phyloP scores from a whole-genome alignment of 2,888 invertebrate species.

The Pegoplata infirma region DNA sequence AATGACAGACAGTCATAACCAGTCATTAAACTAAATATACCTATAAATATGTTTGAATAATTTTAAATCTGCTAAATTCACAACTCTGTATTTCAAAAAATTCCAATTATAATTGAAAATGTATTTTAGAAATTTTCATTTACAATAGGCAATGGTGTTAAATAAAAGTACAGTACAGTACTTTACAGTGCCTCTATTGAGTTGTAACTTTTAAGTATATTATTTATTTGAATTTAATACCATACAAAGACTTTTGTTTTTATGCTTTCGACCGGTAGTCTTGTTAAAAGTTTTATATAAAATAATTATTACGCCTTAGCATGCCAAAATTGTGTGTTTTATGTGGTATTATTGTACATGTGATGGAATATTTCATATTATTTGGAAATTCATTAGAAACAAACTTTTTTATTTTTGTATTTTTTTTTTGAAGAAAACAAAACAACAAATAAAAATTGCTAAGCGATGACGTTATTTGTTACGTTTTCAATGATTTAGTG shows the following conservation, averaged over 20 bases:
- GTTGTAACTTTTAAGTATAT: too few species aligned
- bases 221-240: too few species aligned
- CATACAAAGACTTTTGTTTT: not conserved
- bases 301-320: not conserved
- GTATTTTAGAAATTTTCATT: too few species aligned
- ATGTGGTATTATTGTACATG: not conserved
- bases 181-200: too few species aligned
- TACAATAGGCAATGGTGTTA: too few species aligned
- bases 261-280: not conserved
- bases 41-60: too few species aligned
- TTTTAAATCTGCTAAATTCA: too few species aligned
- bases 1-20: too few species aligned
- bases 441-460: not conserved
- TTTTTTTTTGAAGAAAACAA: not conserved
- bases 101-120: too few species aligned
- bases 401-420: not conserved
- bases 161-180: too few species aligned
- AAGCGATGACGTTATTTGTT: constrained; percentile 32
- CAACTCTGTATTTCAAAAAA: too few species aligned
- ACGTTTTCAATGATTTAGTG: not conserved
- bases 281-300: not conserved
- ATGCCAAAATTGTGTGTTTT: not conserved
- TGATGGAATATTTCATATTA: not conserved
- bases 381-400: not conserved
- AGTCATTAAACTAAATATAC: too few species aligned